Evolutionary conservation across 2,797 vertebrate species (phyloP).

Genomic region (Sibirionetta formosa): DNA sequence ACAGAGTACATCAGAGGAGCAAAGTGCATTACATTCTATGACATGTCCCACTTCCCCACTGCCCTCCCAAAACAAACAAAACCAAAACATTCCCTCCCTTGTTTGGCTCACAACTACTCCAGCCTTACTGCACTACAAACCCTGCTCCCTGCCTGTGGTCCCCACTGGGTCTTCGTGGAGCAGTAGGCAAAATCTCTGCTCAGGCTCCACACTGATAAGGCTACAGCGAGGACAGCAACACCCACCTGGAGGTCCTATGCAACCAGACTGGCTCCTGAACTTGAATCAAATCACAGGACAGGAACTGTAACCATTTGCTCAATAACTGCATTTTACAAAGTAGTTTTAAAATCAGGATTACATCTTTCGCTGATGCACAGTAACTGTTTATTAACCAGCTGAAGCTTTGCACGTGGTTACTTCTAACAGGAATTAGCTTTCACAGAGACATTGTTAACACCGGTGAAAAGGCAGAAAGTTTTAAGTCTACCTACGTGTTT

Average conservation of each 20-base stretch:
- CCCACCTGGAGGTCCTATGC: accelerated
- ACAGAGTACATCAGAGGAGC: neutral
- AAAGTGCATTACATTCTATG: neutral
- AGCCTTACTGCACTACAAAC: neutral
- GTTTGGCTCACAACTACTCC: neutral
- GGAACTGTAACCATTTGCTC: neutral
- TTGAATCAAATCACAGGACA: neutral
- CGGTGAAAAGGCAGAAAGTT: neutral
- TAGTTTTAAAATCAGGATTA: neutral
- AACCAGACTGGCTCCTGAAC: neutral
- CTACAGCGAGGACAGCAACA: neutral
- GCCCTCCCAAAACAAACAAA: neutral
- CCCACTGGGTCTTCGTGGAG: neutral
- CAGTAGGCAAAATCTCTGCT: neutral
- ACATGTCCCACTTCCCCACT: neutral
- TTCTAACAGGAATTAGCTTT: neutral
- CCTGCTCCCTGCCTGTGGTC: neutral
- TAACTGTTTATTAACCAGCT: neutral
- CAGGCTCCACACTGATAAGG: neutral
- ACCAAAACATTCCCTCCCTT: neutral
- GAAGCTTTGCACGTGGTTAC: neutral
- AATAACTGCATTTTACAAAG: neutral
- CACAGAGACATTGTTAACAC: neutral
- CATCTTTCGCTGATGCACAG: neutral
- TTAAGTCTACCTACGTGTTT: neutral